phyloP scores from a whole-genome alignment of 37 sponge, comb jelly and placozoan genomes.

The Mnemiopsis leidyi region DNA sequence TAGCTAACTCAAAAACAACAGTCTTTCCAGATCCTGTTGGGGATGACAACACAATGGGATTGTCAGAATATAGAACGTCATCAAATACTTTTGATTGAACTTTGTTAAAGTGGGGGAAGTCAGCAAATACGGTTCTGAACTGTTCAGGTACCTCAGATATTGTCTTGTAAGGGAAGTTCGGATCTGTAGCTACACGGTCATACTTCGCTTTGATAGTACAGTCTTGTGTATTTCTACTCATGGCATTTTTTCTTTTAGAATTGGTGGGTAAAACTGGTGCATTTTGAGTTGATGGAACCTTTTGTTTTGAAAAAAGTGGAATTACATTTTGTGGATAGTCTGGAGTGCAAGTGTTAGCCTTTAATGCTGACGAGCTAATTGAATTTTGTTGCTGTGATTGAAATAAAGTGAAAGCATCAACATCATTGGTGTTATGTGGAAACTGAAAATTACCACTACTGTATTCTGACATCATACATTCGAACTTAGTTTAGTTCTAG shows the following conservation, averaged over 20 bases:
- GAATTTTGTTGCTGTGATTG: no score
- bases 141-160: slow-evolving; percentile 68
- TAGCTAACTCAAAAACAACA: slow-evolving; percentile 93
- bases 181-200: background rate
- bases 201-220: slow-evolving; percentile 3
- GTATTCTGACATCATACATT: no score
- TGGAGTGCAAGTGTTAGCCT: no score
- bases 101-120: slow-evolving; percentile 86
- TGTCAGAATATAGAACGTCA: slow-evolving; percentile 89
- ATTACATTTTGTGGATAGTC: background rate
- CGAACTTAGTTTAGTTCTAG: no score
- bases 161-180: background rate
- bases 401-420: no score
- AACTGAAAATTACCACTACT: no score
- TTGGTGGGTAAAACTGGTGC: background rate
- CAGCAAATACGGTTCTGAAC: slow-evolving; percentile 75
- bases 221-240: background rate
- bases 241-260: background rate
- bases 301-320: background rate
- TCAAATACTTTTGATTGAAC: slow-evolving; percentile 96
- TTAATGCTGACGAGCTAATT: no score
- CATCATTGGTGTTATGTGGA: no score
- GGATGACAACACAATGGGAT: slow-evolving; percentile 80
- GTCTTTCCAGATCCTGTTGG: slow-evolving; percentile 99
- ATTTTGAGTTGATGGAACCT: background rate